Conservation (phyloP, 2,888 invertebrate genomes). For the Conchocele bisecta region DNA sequence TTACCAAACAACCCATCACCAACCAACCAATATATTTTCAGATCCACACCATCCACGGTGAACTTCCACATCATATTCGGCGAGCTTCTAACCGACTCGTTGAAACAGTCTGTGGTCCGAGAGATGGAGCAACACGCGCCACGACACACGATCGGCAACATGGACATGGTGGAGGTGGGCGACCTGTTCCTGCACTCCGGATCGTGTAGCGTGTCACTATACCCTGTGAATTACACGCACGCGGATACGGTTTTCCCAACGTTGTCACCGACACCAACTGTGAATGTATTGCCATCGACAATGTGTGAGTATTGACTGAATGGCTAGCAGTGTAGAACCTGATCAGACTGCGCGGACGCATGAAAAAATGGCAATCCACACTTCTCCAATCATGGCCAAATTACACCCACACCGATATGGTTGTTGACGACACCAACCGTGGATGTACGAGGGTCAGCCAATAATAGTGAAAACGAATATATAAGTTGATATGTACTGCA, state of each 20-base stretch:
- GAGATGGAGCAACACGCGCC: conserved; percentile 56
- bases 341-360: too few relatives aligned
- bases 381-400: neutral
- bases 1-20: too few relatives aligned
- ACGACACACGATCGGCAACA: conserved; percentile 42
- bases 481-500: too few relatives aligned
- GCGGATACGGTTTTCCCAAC: conserved; percentile 37
- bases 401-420: neutral
- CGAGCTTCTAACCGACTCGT: conserved; percentile 48
- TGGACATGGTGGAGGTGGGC: conserved; percentile 58
- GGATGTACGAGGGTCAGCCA: too few relatives aligned
- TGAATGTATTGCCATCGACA: conserved; percentile 35
- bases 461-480: too few relatives aligned
- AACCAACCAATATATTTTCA: too few relatives aligned
- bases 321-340: too few relatives aligned
- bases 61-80: conserved; percentile 65
- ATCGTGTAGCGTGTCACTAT: conserved; percentile 53
- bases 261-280: conserved; percentile 40
- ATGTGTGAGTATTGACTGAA: neutral
- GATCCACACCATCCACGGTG: conserved; percentile 50
- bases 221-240: conserved; percentile 60
- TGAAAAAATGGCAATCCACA: neutral
- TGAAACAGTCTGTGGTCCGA: conserved; percentile 46
- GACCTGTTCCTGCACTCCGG: conserved; percentile 57
- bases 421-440: neutral